phyloP scores from a whole-genome alignment of 2,888 invertebrate species.

The Chesias legatella region DNA sequence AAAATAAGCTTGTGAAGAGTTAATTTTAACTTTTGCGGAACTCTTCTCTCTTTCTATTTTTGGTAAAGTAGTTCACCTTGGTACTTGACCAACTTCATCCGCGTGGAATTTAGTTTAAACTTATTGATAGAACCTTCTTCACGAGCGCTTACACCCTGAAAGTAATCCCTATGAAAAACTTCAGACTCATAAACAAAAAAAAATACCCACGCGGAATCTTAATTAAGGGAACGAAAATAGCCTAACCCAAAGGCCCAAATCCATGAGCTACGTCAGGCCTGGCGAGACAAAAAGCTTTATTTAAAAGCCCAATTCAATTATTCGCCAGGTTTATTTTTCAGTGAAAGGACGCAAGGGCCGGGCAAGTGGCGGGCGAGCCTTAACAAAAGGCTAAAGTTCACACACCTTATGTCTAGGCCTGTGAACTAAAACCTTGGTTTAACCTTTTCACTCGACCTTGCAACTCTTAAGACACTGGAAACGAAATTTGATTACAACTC shows the following conservation, averaged over 20 bases:
- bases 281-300: conserved; percentile 1
- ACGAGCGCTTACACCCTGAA: too few relatives aligned
- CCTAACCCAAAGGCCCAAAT: conserved; percentile 5
- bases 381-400: conserved; percentile 11
- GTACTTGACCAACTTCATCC: too few relatives aligned
- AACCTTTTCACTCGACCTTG: conserved; percentile 29
- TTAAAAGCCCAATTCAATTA: conserved; percentile 5
- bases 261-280: conserved; percentile 1
- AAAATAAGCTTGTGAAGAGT: too few relatives aligned
- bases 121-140: too few relatives aligned
- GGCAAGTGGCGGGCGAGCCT: neutral
- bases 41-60: too few relatives aligned
- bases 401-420: conserved; percentile 34
- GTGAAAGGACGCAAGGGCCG: conserved; percentile 9
- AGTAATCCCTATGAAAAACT: too few relatives aligned
- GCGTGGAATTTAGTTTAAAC: too few relatives aligned
- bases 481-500: conserved; percentile 12
- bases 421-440: conserved; percentile 40
- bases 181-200: too few relatives aligned
- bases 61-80: too few relatives aligned
- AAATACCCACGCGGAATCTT: too few relatives aligned
- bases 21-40: too few relatives aligned
- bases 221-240: conserved; percentile 11
- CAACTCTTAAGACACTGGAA: conserved; percentile 7
- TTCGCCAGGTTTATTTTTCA: conserved; percentile 11